Base-by-base conservation (phyloP, 2,797 vertebrate genomes). In the Eulemur coronatus region DNA sequence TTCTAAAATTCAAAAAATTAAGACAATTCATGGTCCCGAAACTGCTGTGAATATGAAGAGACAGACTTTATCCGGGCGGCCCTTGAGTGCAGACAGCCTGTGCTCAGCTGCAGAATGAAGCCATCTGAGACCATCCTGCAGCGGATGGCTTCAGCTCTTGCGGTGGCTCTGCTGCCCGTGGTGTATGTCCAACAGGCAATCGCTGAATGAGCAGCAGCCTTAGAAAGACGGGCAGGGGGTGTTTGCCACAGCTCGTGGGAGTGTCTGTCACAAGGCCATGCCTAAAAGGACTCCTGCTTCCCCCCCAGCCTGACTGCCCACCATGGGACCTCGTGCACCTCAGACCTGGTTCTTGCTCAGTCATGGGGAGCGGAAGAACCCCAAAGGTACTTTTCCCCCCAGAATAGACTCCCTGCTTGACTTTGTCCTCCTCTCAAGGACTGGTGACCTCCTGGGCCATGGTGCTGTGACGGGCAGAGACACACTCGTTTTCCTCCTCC, bases 241-340 rank as follows among this genome's bases (percentile, higher is more conserved):
- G 8, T 38, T 67, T 35, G 4, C 20, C 10, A 43, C 2, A 18
- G 28, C 17, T n/a, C 7, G 3, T 20, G 33, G 28, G 46, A 41
- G n/a, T 59, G 8, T 48, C 11, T 73, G 33, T 72, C 7, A 7
- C 24, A 24, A 22, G 38, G 20, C 67, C 38, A 24, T 22, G 8
- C 24, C 33, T 84, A 17, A 33, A 82, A 82, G 41, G 20, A 14
- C n/a, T 13, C n/a, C 43, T 46, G 2, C 8, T 14, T 52, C 30
- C 10, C 11, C 6, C 57, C 20, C 4, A 61, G 41, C 30, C 50
- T 28, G 13, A 38, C 4, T 52, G 1, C 18, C 14, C 7, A 1
- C 8, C 4, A 4, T 0, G 12, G 50, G 38, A 11, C 17, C 57
- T 30, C 11, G 1, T 6, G 2, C 9, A 1, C 33, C 1, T 33